Conservation (phyloP, 2,888 invertebrate genomes). For the Ceriagrion tenellum region DNA sequence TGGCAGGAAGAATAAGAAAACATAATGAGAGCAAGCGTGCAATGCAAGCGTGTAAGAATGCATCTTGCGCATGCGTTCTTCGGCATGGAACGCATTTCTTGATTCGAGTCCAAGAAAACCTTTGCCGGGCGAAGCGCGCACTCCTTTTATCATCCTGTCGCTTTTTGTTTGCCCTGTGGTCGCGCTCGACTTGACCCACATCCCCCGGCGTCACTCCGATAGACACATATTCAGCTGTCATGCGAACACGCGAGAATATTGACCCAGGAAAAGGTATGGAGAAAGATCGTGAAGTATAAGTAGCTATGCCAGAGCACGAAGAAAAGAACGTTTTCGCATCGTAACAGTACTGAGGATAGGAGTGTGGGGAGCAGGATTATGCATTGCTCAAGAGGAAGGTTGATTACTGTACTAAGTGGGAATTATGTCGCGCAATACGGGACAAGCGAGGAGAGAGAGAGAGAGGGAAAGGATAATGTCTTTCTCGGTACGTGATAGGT, state of each 20-base stretch:
- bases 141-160: not conserved
- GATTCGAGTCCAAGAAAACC: not conserved
- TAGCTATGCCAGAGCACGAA: not conserved
- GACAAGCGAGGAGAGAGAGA: not conserved
- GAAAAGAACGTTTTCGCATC: not conserved
- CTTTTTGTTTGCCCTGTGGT: not conserved
- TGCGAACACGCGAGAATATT: not conserved
- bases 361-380: not conserved
- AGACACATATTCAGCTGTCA: slow-evolving; percentile 38
- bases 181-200: slow-evolving; percentile 44
- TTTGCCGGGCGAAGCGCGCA: not conserved
- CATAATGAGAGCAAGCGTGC: not conserved
- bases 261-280: not conserved
- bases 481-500: slow-evolving; percentile 2
- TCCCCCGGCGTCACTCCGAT: slow-evolving; percentile 30
- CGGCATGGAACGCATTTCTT: not conserved
- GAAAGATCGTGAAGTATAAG: not conserved
- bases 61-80: not conserved
- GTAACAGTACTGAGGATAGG: not conserved
- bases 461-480: not conserved
- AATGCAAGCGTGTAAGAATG: not conserved
- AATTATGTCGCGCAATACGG: not conserved
- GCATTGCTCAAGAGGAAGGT: not conserved
- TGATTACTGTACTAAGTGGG: not conserved
- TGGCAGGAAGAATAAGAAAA: not conserved